These are phyloP conservation scores for Agriotes lineatus DNA, from an alignment of 2,888 invertebrate genomes.

Conservation along the genomic window DNA sequence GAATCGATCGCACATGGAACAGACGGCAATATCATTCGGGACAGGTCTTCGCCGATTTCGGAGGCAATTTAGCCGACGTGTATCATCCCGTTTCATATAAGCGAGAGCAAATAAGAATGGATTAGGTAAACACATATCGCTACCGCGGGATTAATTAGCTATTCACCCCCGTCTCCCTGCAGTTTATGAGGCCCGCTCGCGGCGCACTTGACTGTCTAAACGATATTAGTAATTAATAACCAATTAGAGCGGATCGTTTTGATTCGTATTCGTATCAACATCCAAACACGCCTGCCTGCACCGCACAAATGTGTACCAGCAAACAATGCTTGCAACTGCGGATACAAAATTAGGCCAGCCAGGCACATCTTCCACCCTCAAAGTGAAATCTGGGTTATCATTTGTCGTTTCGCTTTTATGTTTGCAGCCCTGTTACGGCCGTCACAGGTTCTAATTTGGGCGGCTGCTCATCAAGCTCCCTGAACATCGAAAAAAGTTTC, in stretches of 20 bases:
- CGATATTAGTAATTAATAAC: constrained; percentile 47
- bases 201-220: constrained; percentile 40
- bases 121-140: constrained; percentile 43
- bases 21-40: no score
- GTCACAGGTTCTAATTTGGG: neutral
- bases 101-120: constrained; percentile 32
- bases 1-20: no score
- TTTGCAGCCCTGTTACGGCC: neutral
- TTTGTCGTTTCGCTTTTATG: neutral
- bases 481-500: no score
- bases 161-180: constrained; percentile 46
- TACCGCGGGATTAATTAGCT: constrained; percentile 43
- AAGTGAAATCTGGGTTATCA: neutral
- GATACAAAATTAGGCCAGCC: neutral
- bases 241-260: constrained; percentile 34
- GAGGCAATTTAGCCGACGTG: neutral
- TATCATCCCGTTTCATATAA: neutral
- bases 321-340: neutral
- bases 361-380: neutral
- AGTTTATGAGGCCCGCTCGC: constrained; percentile 10
- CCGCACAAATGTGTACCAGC: neutral
- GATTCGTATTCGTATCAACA: constrained; percentile 2
- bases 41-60: neutral
- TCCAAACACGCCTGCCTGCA: neutral
- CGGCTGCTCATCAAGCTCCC: no score